Evolutionary conservation across 92 coral and sea anemone genomes (phyloP).

Genomic region (Galaxea fascicularis): DNA sequence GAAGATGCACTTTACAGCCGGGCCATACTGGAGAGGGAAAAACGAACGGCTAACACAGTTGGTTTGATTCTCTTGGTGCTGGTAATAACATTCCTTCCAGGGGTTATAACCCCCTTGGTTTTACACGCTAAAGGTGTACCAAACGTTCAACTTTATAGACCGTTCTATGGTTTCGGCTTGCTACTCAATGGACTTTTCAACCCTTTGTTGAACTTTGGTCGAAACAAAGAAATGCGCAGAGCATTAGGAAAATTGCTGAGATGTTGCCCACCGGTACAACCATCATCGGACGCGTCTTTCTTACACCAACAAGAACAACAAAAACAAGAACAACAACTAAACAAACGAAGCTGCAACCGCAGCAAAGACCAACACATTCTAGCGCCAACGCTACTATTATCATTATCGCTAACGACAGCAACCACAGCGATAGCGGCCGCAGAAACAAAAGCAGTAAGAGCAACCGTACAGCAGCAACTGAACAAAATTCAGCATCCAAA

Average conservation of each 20-base stretch:
- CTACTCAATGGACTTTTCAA: conserved; percentile 10
- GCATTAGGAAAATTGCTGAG: background rate
- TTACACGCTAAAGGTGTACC: background rate
- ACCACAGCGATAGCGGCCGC: too few species aligned
- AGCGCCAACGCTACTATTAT: too few species aligned
- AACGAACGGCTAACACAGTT: background rate
- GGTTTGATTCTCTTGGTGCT: conserved; percentile 1
- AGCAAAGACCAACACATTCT: too few species aligned
- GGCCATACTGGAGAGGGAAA: conserved; percentile 1
- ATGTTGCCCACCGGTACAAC: background rate
- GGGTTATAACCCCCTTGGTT: background rate
- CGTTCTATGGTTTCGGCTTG: background rate
- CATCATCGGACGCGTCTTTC: too few species aligned
- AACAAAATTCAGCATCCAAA: too few species aligned
- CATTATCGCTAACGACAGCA: too few species aligned
- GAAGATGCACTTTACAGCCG: background rate
- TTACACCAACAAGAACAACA: too few species aligned
- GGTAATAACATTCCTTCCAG: background rate
- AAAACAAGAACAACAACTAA: too few species aligned
- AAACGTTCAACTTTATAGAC: background rate
- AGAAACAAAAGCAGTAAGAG: too few species aligned
- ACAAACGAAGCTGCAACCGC: too few species aligned
- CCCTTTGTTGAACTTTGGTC: conserved; percentile 10
- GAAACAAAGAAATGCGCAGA: conserved; percentile 10
- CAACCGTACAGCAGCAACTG: too few species aligned